Percentiles rank a stretch among this genome's conserved stretches.
These are phyloP conservation scores for Oryctes rhinoceros DNA, from an alignment of 1,140 invertebrate genomes.

Conservation along the genomic window DNA sequence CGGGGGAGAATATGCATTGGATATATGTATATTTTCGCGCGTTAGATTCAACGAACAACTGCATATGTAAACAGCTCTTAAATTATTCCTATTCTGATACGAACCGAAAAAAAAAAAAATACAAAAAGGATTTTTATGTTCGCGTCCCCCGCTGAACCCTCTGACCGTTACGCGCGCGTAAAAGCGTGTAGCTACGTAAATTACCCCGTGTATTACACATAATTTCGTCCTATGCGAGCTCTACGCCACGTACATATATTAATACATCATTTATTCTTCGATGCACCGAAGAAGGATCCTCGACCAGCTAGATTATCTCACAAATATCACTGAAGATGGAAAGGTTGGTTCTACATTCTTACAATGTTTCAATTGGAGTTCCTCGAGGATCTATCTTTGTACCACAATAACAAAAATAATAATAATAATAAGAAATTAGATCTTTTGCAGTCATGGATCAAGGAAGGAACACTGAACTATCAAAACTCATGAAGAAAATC, in stretches of 20 bases:
- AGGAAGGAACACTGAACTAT: no score
- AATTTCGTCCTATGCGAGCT: neutral
- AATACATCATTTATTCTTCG: neutral
- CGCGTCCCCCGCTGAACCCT: neutral
- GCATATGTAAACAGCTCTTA: constrained; percentile 42
- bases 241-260: neutral
- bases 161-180: neutral
- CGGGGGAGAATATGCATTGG: no score
- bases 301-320: no score
- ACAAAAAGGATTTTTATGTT: constrained; percentile 41
- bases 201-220: neutral
- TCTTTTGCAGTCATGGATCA: no score
- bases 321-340: no score
- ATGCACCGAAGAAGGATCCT: no score
- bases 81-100: constrained; percentile 32
- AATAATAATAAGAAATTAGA: no score
- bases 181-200: neutral
- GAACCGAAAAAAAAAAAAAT: neutral
- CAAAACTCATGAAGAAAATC: no score
- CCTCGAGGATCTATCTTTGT: no score
- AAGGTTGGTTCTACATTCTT: no score
- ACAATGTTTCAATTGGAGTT: no score
- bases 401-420: no score
- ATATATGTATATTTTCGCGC: constrained; percentile 22
- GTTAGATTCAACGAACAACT: constrained; percentile 12